phyloP scores from a whole-genome alignment of 2,888 invertebrate species.

The Drosophila cognata region DNA sequence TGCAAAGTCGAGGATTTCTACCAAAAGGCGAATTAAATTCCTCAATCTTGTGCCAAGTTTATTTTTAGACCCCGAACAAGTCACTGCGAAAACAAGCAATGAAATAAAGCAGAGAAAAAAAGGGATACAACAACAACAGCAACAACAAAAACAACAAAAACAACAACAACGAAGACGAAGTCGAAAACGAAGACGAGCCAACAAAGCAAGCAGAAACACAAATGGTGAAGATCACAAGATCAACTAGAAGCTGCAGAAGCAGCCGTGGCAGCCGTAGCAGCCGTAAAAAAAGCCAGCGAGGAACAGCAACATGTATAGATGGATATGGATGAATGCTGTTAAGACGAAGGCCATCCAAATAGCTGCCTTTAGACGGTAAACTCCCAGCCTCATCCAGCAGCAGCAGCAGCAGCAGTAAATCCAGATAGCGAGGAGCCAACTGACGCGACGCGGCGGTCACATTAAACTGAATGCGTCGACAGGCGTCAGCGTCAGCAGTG shows the following conservation, averaged over 20 bases:
- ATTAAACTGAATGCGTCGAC: conserved; percentile 74
- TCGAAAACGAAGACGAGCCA: conserved; percentile 44
- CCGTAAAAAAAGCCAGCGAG: conserved; percentile 37
- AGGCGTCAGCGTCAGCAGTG: conserved; percentile 46
- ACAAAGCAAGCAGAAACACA: conserved; percentile 61
- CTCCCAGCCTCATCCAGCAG: conserved; percentile 26
- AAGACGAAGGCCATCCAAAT: conserved; percentile 78
- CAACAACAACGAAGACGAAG: conserved; percentile 28
- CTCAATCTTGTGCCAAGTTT: conserved; percentile 80
- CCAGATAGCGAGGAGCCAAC: conserved; percentile 71
- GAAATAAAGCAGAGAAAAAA: conserved; percentile 60
- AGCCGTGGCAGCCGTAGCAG: conserved; percentile 18
- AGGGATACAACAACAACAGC: conserved; percentile 38
- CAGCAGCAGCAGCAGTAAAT: conserved; percentile 48
- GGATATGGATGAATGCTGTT: conserved; percentile 78
- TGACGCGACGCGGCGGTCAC: conserved; percentile 63
- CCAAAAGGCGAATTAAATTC: conserved; percentile 83
- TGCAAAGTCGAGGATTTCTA: conserved; percentile 81
- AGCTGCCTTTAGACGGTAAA: conserved; percentile 53
- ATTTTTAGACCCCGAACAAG: conserved; percentile 75
- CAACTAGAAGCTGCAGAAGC: conserved; percentile 59
- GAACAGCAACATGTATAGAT: conserved; percentile 55
- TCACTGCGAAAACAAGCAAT: conserved; percentile 71
- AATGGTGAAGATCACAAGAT: conserved; percentile 65
- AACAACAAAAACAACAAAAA: conserved; percentile 16